Evolutionary conservation across 92 coral and sea anemone species (phyloP).

Genomic region (Desmophyllum pertusum): DNA sequence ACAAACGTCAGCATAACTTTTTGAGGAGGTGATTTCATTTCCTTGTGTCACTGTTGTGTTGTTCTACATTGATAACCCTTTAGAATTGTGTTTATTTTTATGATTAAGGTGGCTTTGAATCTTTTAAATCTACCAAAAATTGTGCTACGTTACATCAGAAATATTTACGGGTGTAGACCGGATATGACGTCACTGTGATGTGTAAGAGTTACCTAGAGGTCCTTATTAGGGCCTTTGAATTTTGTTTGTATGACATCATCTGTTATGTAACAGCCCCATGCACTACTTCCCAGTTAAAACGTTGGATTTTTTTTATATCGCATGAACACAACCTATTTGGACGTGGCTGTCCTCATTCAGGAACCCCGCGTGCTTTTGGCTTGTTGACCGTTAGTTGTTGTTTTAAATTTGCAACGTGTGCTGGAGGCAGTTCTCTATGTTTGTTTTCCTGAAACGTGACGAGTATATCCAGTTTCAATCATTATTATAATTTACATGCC

Average conservation of each 20-base stretch:
- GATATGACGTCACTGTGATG: conserved; percentile 14
- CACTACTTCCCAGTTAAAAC: neutral
- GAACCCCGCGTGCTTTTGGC: neutral
- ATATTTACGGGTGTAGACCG: neutral
- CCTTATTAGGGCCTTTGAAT: neutral
- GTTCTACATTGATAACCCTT: neutral
- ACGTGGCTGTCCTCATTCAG: neutral
- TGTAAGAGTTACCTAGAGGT: neutral
- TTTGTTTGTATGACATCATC: neutral
- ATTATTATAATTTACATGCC: neutral
- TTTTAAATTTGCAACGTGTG: neutral
- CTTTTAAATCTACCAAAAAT: too few relatives aligned
- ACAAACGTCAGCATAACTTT: neutral
- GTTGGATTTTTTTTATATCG: neutral
- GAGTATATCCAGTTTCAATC: neutral
- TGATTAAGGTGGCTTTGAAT: too few relatives aligned
- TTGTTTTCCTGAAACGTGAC: neutral
- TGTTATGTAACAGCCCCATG: neutral
- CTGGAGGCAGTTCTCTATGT: neutral
- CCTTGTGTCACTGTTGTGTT: neutral
- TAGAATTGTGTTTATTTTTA: neutral
- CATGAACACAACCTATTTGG: neutral
- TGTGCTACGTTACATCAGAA: too few relatives aligned
- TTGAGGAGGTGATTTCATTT: neutral
- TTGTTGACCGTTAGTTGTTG: neutral